Evolutionary conservation across 2,888 invertebrate genomes (phyloP).

Genomic region (Xanthorhoe spadicearia): DNA sequence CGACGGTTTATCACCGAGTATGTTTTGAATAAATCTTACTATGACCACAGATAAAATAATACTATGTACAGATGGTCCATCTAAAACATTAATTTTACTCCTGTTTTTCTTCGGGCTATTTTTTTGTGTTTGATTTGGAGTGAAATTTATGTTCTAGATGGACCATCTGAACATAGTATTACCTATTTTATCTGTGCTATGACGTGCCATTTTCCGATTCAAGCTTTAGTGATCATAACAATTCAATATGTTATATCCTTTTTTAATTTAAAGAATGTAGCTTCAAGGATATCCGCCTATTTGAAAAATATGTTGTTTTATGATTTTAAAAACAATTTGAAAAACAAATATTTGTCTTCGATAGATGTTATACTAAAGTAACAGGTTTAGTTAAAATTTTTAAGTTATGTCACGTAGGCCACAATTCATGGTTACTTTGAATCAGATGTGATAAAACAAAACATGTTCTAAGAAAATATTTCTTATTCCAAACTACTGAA

Average conservation of each 20-base stretch:
- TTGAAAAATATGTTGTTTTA: constrained; percentile 28
- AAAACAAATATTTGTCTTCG: constrained; percentile 36
- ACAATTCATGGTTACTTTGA: constrained; percentile 8
- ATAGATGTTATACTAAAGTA: constrained; percentile 28
- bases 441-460: neutral
- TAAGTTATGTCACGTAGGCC: constrained; percentile 41
- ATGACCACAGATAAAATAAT: no score
- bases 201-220: neutral
- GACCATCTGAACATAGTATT: no score
- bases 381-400: constrained; percentile 33
- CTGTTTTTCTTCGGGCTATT: no score
- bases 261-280: constrained; percentile 33
- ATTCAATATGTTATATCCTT: neutral
- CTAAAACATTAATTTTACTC: no score
- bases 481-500: no score
- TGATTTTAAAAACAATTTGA: constrained; percentile 29
- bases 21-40: constrained; percentile 5
- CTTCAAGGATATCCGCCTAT: constrained; percentile 36
- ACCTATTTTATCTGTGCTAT: no score
- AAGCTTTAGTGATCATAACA: neutral
- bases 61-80: no score
- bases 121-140: no score
- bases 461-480: neutral
- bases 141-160: no score
- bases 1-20: neutral